Base-by-base conservation (phyloP, 2,797 vertebrate species). In the Erethizon dorsatum region DNA sequence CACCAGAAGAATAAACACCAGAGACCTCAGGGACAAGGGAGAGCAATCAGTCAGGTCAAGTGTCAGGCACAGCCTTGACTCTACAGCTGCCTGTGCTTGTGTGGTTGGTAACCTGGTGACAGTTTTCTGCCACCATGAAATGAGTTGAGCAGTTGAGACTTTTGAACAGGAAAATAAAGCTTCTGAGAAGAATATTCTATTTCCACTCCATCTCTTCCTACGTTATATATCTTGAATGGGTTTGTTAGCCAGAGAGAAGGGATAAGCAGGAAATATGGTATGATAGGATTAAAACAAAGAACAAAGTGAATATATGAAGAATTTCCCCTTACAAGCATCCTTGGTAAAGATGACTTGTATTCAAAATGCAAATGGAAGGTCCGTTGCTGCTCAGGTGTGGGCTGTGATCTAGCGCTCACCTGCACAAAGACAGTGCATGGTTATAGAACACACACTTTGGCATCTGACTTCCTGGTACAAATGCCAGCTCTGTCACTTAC, bases 181-280 rank as follows among this genome's bases (percentile, higher is more conserved):
- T 85, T 75, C 85, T 96, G 93, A 41, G 28, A 85, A 94, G 90
- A 95, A 95, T 88, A 80, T 89, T 95, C 96, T 96, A 90, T 94
- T 98, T 96, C 96, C 78, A 69, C 82, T 96, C 97, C 31, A 26
- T 89, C 63, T 98, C 95, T 90, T 97, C 87, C 96, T 97, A 56
- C 96, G 56, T 78, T 75, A 83, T 92, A 88, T 96, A 97, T 97
- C 97, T 98, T 97, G 95, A 97, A 97, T 97, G 90, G 61, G 59
- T 83, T 52, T 92, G 45, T 94, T 93, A 95, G 52, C 84, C 88
- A 98, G 82, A 97, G 28, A 95, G 45, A 91, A 75, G 93, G 75
- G 93, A 71, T 0, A 1, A 91, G 96, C 80, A 92, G 96, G 96
- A 98, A 98, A 97, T 50, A 71, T 95, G 82, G 95, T 2, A 6